phyloP scores from a whole-genome alignment of 2,888 invertebrate genomes.

The Magallana nippona region DNA sequence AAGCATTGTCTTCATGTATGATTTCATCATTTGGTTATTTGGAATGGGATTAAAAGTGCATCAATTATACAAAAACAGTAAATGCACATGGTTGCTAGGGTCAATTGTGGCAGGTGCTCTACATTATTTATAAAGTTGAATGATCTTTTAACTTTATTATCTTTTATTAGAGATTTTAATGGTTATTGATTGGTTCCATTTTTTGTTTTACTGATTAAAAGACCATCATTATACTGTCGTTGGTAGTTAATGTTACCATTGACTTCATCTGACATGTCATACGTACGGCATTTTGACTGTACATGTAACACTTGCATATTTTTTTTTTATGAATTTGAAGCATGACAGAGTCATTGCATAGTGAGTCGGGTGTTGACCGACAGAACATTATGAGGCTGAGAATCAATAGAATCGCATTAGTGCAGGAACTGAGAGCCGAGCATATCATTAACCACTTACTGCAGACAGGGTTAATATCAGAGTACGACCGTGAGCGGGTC shows the following conservation, averaged over 20 bases:
- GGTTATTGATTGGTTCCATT: too few species aligned
- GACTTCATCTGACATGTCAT: too few species aligned
- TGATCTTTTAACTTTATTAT: neutral
- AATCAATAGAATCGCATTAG: constrained; percentile 74
- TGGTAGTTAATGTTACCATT: too few species aligned
- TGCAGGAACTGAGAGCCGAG: constrained; percentile 74
- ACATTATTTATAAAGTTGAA: too few species aligned
- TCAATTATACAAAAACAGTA: neutral
- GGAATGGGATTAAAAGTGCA: neutral
- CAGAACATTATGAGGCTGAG: constrained; percentile 75
- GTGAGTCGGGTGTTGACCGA: constrained; percentile 66
- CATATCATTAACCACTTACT: constrained; percentile 67
- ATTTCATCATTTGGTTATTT: neutral
- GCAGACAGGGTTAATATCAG: constrained; percentile 64
- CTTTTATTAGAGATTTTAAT: neutral
- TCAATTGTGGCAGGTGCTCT: neutral
- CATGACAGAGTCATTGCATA: constrained; percentile 40
- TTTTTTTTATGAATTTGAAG: constrained; percentile 14
- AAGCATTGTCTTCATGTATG: neutral
- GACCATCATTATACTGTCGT: too few species aligned
- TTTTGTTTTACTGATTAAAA: too few species aligned
- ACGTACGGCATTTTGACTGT: neutral
- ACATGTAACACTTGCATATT: neutral
- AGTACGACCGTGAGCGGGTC: constrained; percentile 66
- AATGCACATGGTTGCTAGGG: constrained; percentile 20